Base-by-base conservation (phyloP, 2,888 invertebrate species). In the Ryuthela nishihirai region DNA sequence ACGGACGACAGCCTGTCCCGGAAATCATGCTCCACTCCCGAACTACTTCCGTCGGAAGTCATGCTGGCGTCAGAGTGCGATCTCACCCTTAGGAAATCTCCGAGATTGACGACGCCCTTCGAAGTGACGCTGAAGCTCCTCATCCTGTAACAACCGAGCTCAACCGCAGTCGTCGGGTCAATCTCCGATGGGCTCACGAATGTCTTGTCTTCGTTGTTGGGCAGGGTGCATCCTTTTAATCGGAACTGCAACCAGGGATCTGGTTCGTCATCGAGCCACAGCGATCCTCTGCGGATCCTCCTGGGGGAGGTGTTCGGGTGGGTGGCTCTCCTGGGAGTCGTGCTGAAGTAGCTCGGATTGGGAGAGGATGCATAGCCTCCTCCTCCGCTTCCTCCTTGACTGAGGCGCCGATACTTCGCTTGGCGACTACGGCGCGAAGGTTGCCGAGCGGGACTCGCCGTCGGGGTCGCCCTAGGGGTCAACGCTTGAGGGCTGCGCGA, bases 81-180 rank as follows among this genome's bases (percentile, higher is more conserved):
- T 9, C 59, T 20, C 1, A 53, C 53, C 12, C 53, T 42, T 20
- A 59, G 43, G 17, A 59, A 52, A 35, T 59, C 59, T 5, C 60
- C 60, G 4, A 60, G 26, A 29, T 54, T 54, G 25, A 60, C 60
- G 10, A 60, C 43, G 12, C 60, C 60, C 26, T 54, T 60, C 12
- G 54, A 54, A 2, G 60, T 60, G 32, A 60, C 60, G 34, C 60
- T 60, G 39, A 60, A 60, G 18, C 60, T 60, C 15, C 60, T 26
- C 12, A 60, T 38, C 3, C 60, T 39, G 38, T 60, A 46, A 21
- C 39, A 49, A 2, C 2, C 54, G 5, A 12, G 39, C 6, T 17
- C 18, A 18, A 17, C 39, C 18, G 18, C 4, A 20, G n/a, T n/a
- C 3, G 39, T 12, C 12, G 29, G 7, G 52, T 2, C 46, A 38